Conservation (phyloP, 2,888 invertebrate genomes). For the Junonia oenone region DNA sequence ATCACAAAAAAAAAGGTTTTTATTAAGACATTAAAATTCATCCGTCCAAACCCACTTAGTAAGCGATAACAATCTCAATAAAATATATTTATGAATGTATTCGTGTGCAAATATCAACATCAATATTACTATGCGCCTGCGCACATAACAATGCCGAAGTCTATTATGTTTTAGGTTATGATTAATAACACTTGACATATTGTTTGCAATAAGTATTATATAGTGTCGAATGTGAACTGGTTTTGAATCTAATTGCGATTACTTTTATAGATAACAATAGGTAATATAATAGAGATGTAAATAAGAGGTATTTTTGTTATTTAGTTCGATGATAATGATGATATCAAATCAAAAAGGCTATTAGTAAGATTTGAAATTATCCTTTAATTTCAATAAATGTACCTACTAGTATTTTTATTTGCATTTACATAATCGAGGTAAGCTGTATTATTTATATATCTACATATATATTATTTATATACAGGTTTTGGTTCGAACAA, state of each 20-base stretch:
- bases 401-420: no score
- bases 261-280: background rate
- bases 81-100: background rate
- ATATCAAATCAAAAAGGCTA: no score
- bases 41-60: background rate
- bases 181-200: background rate
- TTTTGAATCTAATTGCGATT: background rate
- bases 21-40: background rate
- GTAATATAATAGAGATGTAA: background rate
- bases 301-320: no score
- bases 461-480: no score
- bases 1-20: no score
- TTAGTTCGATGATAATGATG: no score
- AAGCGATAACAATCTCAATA: background rate
- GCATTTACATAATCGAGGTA: no score
- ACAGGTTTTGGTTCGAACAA: no score
- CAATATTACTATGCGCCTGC: background rate
- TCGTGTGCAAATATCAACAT: conserved; percentile 9
- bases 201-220: background rate
- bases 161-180: background rate
- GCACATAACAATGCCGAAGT: background rate
- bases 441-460: no score
- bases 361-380: no score
- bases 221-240: background rate
- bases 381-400: no score